Conservation (phyloP, 1,140 invertebrate genomes). For the Drosophila kurseongensis region DNA sequence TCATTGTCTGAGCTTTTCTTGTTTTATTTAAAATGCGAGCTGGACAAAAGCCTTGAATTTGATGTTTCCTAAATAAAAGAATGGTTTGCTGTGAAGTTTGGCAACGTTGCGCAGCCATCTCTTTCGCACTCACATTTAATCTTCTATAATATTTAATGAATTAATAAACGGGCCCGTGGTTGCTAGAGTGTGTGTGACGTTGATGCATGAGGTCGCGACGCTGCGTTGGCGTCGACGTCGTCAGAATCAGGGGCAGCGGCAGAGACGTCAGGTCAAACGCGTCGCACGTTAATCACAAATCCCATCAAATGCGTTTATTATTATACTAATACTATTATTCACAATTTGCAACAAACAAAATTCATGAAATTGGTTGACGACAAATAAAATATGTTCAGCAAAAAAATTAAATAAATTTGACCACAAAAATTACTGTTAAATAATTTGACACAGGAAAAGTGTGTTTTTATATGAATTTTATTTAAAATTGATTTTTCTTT, state of each 20-base stretch:
- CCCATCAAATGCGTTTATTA: slow-evolving; percentile 37
- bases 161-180: slow-evolving; percentile 55
- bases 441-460: too few relatives aligned
- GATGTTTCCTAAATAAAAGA: slow-evolving; percentile 51
- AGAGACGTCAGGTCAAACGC: slow-evolving; percentile 51
- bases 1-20: slow-evolving; percentile 18
- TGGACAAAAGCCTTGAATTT: slow-evolving; percentile 29
- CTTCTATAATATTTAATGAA: slow-evolving; percentile 76
- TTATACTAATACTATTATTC: too few relatives aligned
- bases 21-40: background rate
- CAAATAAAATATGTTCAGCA: too few relatives aligned
- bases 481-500: too few relatives aligned
- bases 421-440: too few relatives aligned
- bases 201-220: slow-evolving; percentile 9
- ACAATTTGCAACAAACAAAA: too few relatives aligned
- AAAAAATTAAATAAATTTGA: too few relatives aligned
- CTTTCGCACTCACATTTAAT: slow-evolving; percentile 4
- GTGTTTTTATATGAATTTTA: too few relatives aligned
- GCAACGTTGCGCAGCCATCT: slow-evolving; percentile 45
- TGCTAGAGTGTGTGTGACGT: slow-evolving; percentile 22
- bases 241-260: slow-evolving; percentile 7
- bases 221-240: slow-evolving; percentile 7
- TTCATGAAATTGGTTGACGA: too few relatives aligned
- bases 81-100: slow-evolving; percentile 41
- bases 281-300: slow-evolving; percentile 68